Conservation (phyloP, 2,797 vertebrate genomes). For the Periparus ater region DNA sequence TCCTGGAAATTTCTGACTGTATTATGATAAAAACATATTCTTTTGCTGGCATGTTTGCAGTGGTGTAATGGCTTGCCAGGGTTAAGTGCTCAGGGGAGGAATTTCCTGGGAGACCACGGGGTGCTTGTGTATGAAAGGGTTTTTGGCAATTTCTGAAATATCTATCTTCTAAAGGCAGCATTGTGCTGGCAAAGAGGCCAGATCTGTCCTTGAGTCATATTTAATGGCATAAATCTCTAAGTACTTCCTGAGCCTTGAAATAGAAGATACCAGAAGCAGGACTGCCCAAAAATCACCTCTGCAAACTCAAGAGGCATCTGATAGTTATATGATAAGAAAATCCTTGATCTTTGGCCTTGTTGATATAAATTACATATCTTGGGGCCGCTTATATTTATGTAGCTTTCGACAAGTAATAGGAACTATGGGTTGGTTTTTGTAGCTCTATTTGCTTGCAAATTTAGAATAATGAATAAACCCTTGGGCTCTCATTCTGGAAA, state of each 20-base stretch:
- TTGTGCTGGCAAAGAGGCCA: background rate
- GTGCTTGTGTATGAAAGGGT: background rate
- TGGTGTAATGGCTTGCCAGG: background rate
- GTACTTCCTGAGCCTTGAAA: background rate
- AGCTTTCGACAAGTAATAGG: background rate
- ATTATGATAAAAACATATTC: background rate
- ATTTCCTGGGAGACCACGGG: background rate
- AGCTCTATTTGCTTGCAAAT: conserved; percentile 43
- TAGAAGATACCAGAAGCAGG: background rate
- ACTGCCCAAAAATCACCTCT: background rate
- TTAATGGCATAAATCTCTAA: background rate
- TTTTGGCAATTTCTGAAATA: background rate
- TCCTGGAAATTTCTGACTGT: background rate
- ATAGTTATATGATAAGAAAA: background rate
- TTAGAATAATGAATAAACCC: conserved; percentile 51
- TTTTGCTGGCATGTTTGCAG: background rate
- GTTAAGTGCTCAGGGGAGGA: background rate
- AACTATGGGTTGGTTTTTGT: background rate
- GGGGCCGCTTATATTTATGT: background rate
- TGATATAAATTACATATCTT: background rate
- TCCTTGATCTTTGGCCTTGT: background rate
- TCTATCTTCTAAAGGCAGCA: background rate
- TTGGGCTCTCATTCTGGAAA: conserved; percentile 45
- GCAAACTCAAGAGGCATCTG: background rate
- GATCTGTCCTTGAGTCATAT: background rate